phyloP scores from a whole-genome alignment of 2,113 vertebrate genomes.

The Malurus cyaneus region DNA sequence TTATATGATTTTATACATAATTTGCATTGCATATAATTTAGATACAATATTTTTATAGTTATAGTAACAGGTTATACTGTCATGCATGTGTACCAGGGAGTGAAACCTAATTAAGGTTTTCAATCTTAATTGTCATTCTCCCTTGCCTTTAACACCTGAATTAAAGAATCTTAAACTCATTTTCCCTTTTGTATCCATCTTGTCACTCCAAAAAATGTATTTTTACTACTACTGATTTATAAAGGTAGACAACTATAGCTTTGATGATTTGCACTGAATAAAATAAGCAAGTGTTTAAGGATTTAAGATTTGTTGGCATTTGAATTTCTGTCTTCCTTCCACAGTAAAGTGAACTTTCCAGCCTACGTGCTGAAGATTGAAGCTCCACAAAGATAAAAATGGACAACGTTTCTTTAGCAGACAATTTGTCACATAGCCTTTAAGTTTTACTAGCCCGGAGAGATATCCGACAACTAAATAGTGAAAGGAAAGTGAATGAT shows the following conservation, averaged over 20 bases:
- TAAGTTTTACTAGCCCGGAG: conserved; percentile 65
- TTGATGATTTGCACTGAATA: background rate
- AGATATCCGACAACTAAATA: conserved; percentile 64
- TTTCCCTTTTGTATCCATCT: background rate
- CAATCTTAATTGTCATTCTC: background rate
- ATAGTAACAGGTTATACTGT: background rate
- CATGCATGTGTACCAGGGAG: background rate
- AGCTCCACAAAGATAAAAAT: conserved; percentile 33
- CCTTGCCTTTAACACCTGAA: background rate
- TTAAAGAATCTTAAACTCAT: background rate
- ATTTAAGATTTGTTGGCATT: background rate
- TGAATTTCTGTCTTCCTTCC: background rate
- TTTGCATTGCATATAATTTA: background rate
- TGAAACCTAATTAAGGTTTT: background rate
- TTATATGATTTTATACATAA: background rate
- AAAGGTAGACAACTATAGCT: background rate
- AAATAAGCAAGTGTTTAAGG: background rate
- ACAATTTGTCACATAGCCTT: conserved; percentile 68
- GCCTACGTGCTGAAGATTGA: background rate
- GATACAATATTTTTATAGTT: background rate
- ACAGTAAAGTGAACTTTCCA: conserved; percentile 1
- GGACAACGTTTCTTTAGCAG: conserved; percentile 36
- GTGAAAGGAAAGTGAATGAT: conserved; percentile 69
- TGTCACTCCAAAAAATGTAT: background rate
- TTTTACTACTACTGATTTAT: background rate